Evolutionary conservation across 2,797 vertebrate genomes (phyloP), one percentile per base, ranked within the genome.

Genomic region (Menidia menidia): DNA sequence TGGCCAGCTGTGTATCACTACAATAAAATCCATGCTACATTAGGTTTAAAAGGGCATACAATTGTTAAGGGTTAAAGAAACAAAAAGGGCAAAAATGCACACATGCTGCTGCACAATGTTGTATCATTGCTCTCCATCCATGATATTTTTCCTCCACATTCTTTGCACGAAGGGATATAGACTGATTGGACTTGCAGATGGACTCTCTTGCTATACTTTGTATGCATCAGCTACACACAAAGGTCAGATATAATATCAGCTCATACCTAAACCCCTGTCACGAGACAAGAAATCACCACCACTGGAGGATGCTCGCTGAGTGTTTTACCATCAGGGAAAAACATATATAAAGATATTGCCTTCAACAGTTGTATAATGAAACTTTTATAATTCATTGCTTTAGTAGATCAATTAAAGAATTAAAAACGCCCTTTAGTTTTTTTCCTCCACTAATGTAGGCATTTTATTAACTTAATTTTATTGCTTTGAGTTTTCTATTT

Each of bases 141-240:
- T 6, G 30, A 48, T 56, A 6, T 6, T 19, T 16, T 64, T 42
- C 1, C 6, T 31, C 55, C 45, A 62, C 63, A 68, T 69, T 63
- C 11, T 59, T 67, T 48, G 1, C 58, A 60, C n/a, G n/a, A n/a
- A n/a, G n/a, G n/a, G n/a, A n/a, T n/a, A n/a, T n/a, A n/a, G n/a
- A n/a, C 16, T 18, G 54, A 56, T 60, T 31, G 61, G 48, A 33
- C 6, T 53, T 57, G 7, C 33, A 60, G 15, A 53, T 39, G 4
- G 1, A 64, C 39, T 11, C 13, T 30, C 12, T 18, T 64, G 14
- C 4, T 64, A 50, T 8, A 18, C 35, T 71, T 73, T 33, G 31
- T 42, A 52, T n/a, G 64, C 47, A 47, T 56, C 35, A 25, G 16
- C 33, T 33, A 44, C 16, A 7, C 13, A n/a, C 16, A 45, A 60